Conservation (phyloP, 2,888 invertebrate species). For the Philereme transversata region DNA sequence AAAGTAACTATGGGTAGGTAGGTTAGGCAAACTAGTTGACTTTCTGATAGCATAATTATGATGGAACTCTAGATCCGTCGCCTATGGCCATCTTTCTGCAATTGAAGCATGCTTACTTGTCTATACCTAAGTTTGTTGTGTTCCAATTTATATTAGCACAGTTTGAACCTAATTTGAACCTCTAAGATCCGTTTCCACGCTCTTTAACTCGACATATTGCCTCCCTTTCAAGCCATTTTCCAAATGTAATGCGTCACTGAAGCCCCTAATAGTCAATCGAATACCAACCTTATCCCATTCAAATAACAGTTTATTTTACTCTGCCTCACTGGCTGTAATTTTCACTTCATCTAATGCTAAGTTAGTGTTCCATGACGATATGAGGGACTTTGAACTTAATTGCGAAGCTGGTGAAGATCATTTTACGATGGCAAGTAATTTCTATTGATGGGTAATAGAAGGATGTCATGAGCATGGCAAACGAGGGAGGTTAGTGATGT, state of each 20-base stretch:
- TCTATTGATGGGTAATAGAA: slow-evolving; percentile 18
- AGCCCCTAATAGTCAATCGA: slow-evolving; percentile 5
- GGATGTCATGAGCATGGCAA: slow-evolving; percentile 22
- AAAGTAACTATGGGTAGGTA: too few species aligned
- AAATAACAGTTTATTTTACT: not conserved
- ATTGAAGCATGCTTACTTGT: not conserved
- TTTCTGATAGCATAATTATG: too few species aligned
- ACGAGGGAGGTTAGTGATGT: slow-evolving; percentile 19
- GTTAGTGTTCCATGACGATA: slow-evolving; percentile 27
- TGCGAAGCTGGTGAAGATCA: slow-evolving; percentile 4
- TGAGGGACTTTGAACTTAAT: slow-evolving; percentile 11
- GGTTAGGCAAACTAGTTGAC: too few species aligned
- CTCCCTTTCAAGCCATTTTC: slow-evolving; percentile 48
- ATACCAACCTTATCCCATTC: slow-evolving; percentile 8
- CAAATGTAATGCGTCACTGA: slow-evolving; percentile 40
- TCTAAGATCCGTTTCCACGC: slow-evolving; percentile 48
- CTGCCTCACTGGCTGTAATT: slow-evolving; percentile 15
- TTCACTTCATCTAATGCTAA: slow-evolving; percentile 25
- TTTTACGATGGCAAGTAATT: slow-evolving; percentile 3
- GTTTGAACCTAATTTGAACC: slow-evolving; percentile 39
- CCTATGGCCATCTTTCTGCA: too few species aligned
- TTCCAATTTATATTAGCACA: slow-evolving; percentile 35
- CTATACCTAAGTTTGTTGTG: slow-evolving; percentile 7
- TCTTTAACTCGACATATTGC: slow-evolving; percentile 51
- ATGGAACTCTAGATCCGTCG: too few species aligned